Base-by-base conservation (phyloP, 2,797 vertebrate genomes). In the Tachyglossus aculeatus region DNA sequence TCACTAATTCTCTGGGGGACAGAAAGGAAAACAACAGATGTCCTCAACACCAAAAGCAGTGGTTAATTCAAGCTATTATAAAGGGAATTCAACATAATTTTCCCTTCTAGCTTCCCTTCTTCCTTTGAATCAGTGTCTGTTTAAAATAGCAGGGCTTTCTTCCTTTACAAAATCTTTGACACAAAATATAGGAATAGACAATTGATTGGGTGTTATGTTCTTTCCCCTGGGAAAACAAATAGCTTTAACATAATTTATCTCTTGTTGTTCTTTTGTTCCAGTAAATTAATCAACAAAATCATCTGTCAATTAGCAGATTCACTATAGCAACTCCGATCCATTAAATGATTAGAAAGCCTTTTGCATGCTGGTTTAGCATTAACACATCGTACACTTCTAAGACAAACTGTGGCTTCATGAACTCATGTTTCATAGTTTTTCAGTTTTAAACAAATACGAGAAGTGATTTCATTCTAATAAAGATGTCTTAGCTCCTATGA, bases 11-110 rank as follows among this genome's bases (percentile, higher is more conserved):
- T 14, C 65, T n/a, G 32, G 37, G 37, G 59, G 31, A 71, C 56
- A 81, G 48, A 39, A 68, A 71, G 68, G 31, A 67, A 22, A 57
- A 65, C n/a, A n/a, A n/a, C n/a, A n/a, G n/a, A n/a, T n/a, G n/a
- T n/a, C n/a, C n/a, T n/a, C n/a, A n/a, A n/a, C n/a, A n/a, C n/a
- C n/a, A n/a, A n/a, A n/a, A n/a, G n/a, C n/a, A n/a, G n/a, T n/a
- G n/a, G n/a, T n/a, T n/a, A 53, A 70, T 43, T 34, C 1, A 75
- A 71, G 65, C 59, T 74, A 60, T 45, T 73, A 58, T n/a, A 52
- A n/a, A n/a, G 37, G 18, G 51, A 29, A 72, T 37, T 9, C 57
- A 51, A 33, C 0, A 52, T 7, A 39, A 5, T 65, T 22, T 71
- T 22, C 15, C 6, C 0, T 9, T 4, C 19, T 9, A 47, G 57